phyloP scores from a whole-genome alignment of 2,113 vertebrate species.

The Ictalurus furcatus region DNA sequence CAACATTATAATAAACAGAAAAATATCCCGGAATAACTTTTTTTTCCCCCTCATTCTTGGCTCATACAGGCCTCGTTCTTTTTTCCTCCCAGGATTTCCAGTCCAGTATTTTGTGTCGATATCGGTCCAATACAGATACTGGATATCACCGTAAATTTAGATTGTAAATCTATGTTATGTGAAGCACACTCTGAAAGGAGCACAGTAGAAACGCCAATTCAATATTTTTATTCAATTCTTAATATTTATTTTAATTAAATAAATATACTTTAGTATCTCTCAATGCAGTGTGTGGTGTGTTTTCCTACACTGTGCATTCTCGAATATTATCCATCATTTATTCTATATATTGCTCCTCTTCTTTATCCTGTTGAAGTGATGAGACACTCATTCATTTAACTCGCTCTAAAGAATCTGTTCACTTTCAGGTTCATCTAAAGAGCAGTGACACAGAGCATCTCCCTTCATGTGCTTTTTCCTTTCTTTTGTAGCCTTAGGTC shows the following conservation, averaged over 20 bases:
- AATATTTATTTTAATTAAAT: neutral
- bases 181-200: neutral
- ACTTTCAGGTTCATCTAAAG: constrained; percentile 42
- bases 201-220: neutral
- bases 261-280: neutral
- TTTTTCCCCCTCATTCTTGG: too few relatives aligned
- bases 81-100: neutral
- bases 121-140: neutral
- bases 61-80: neutral
- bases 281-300: neutral
- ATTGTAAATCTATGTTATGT: neutral
- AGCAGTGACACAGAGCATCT: constrained; percentile 37
- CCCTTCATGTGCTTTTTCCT: constrained; percentile 18
- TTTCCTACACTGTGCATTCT: neutral
- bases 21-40: neutral
- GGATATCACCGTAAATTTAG: neutral
- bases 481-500: constrained; percentile 36
- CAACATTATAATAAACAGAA: neutral
- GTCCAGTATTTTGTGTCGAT: neutral
- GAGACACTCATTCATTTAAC: constrained; percentile 24
- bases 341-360: neutral
- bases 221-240: neutral
- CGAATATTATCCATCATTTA: neutral
- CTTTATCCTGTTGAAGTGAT: neutral
- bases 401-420: constrained; percentile 28